Percentiles rank a stretch among this genome's conserved stretches.
These are phyloP conservation scores for Polypedilum pembai DNA, from an alignment of 1,140 invertebrate genomes.

Conservation along the genomic window DNA sequence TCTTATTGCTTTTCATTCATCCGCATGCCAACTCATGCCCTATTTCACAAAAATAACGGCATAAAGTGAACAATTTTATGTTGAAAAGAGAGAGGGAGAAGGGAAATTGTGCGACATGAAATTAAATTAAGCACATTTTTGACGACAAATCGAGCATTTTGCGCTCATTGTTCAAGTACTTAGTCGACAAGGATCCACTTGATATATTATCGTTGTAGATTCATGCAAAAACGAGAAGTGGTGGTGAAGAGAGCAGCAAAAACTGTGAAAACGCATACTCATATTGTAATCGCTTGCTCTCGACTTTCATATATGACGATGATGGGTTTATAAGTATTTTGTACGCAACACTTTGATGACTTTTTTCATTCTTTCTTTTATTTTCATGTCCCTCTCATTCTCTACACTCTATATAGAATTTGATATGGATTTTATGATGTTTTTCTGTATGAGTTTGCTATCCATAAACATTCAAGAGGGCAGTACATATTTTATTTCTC, in stretches of 20 bases:
- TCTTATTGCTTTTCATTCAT: not conserved
- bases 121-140: slow-evolving; percentile 14
- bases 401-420: too few species aligned
- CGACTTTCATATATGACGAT: not conserved
- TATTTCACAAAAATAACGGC: not conserved
- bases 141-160: slow-evolving; percentile 16
- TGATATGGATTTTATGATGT: too few species aligned
- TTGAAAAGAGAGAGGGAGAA: not conserved
- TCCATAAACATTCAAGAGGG: too few species aligned
- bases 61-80: not conserved
- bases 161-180: not conserved
- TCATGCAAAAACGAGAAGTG: not conserved
- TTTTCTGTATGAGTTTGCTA: too few species aligned
- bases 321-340: not conserved
- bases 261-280: not conserved
- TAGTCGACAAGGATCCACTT: not conserved
- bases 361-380: too few species aligned
- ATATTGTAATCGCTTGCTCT: not conserved
- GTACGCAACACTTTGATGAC: too few species aligned
- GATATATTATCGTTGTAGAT: not conserved
- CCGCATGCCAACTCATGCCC: not conserved
- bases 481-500: too few species aligned
- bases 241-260: not conserved
- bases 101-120: not conserved
- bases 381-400: too few species aligned